These are phyloP conservation scores for Polypedilum pembai DNA, from an alignment of 1,140 invertebrate genomes.

Conservation along the genomic window DNA sequence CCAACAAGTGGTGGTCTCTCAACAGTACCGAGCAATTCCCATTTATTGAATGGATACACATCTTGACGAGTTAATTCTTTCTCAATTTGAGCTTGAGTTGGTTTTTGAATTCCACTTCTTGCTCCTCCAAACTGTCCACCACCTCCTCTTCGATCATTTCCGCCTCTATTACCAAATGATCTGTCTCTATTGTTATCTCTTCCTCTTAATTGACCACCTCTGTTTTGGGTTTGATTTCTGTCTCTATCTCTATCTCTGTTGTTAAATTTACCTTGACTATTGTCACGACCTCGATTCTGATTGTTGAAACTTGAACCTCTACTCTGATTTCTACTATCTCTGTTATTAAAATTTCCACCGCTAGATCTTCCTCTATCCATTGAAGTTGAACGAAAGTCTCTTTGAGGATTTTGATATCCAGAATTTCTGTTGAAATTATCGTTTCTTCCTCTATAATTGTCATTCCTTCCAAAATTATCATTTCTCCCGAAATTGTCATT, in stretches of 20 bases:
- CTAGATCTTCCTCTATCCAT: neutral
- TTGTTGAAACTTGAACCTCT: neutral
- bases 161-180: no score
- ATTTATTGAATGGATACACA: neutral
- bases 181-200: no score
- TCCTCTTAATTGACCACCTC: neutral
- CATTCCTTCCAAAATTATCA: neutral
- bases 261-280: neutral
- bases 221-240: neutral
- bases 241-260: neutral
- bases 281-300: neutral
- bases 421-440: neutral
- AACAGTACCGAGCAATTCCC: neutral
- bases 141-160: neutral
- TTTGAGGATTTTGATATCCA: neutral
- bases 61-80: neutral
- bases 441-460: neutral
- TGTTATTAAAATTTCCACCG: neutral
- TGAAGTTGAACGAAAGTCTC: neutral
- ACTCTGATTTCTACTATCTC: neutral
- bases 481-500: neutral
- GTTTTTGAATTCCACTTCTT: neutral
- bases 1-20: neutral
- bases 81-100: neutral
- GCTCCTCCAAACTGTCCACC: neutral